Conservation (phyloP, 2,888 invertebrate genomes). For the Trichacis sp. region DNA sequence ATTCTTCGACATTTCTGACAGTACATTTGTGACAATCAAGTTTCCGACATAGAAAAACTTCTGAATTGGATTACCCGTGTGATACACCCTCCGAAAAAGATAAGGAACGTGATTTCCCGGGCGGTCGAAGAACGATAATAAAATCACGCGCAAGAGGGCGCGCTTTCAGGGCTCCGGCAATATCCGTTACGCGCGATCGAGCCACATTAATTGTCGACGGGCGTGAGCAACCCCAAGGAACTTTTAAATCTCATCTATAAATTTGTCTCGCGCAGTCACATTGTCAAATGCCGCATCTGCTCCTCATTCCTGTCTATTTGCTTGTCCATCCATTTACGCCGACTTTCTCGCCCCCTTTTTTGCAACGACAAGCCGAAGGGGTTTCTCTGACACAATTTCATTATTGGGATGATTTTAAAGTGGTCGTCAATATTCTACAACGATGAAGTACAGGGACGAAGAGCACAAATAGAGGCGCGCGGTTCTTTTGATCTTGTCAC, state of each 20-base stretch:
- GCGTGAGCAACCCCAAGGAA: slow-evolving; percentile 38
- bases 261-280: slow-evolving; percentile 66
- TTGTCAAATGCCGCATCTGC: slow-evolving; percentile 53
- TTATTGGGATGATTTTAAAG: slow-evolving; percentile 69
- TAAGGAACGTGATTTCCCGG: too few species aligned
- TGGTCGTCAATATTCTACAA: slow-evolving; percentile 61
- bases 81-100: too few species aligned
- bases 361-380: slow-evolving; percentile 43
- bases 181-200: slow-evolving; percentile 67
- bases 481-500: slow-evolving; percentile 64
- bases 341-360: slow-evolving; percentile 9
- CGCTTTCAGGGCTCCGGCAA: slow-evolving; percentile 55
- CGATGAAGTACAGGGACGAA: slow-evolving; percentile 46
- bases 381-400: slow-evolving; percentile 63
- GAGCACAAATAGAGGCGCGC: not conserved
- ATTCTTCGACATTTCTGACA: too few species aligned
- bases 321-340: slow-evolving; percentile 35
- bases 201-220: slow-evolving; percentile 63
- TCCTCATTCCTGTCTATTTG: slow-evolving; percentile 39
- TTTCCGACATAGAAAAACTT: too few species aligned
- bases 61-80: too few species aligned
- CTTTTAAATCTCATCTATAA: slow-evolving; percentile 63
- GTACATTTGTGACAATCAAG: too few species aligned
- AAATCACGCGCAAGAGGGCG: slow-evolving; percentile 29
- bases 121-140: too few species aligned